Evolutionary conservation across 2,888 invertebrate species (phyloP).

Genomic region (Mythimna loreyi): DNA sequence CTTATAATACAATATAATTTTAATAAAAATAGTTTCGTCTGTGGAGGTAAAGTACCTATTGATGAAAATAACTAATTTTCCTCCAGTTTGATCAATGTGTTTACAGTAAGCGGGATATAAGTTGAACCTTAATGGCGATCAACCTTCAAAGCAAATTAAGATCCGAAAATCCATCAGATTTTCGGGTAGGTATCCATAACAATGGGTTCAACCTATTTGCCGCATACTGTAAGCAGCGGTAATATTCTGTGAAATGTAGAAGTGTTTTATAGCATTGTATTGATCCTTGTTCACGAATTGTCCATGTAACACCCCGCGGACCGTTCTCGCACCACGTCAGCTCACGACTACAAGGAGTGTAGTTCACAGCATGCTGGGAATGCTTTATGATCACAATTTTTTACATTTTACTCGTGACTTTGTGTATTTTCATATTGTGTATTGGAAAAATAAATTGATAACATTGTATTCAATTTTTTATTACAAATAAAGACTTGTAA

Average conservation of each 20-base stretch:
- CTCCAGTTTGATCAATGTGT: constrained; percentile 11
- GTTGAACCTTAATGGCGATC: no score
- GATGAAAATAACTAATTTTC: constrained; percentile 2
- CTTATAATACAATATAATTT: constrained; percentile 31
- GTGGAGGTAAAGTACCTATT: constrained; percentile 5
- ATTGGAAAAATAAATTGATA: constrained; percentile 65
- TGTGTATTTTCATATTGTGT: constrained; percentile 64
- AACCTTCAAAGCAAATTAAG: no score
- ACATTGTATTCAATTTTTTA: constrained; percentile 64
- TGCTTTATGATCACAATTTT: constrained; percentile 41
- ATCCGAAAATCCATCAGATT: no score
- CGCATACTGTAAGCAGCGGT: not conserved
- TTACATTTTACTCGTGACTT: constrained; percentile 58
- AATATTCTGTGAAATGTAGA: constrained; percentile 5
- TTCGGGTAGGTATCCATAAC: no score
- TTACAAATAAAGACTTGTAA: constrained; percentile 65
- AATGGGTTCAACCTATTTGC: no score
- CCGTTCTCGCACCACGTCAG: constrained; percentile 14
- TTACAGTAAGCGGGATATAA: no score
- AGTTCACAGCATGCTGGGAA: constrained; percentile 25
- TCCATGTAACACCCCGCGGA: not conserved
- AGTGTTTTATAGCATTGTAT: constrained; percentile 16
- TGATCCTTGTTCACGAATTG: constrained; percentile 15
- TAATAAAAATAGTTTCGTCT: constrained; percentile 21
- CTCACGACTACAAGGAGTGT: constrained; percentile 13